Conservation (phyloP, 2,888 invertebrate species). For the Bimastos eiseni region DNA sequence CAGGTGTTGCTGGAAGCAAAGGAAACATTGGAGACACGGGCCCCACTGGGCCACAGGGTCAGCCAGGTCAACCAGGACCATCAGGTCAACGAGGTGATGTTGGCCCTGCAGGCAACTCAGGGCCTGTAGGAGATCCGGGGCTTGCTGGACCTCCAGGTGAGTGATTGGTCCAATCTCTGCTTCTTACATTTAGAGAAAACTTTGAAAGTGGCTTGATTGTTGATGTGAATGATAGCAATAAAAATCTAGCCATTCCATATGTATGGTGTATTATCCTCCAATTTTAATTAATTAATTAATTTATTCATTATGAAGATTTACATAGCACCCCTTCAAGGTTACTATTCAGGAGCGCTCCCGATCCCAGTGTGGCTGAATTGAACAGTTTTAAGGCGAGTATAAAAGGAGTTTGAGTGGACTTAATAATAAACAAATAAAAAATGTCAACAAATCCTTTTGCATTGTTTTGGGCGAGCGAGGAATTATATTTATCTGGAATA, state of each 20-base stretch:
- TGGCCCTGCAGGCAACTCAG: constrained; percentile 68
- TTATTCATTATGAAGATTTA: too few relatives aligned
- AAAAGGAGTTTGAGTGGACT: too few relatives aligned
- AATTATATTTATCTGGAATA: neutral
- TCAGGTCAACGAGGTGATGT: constrained; percentile 67
- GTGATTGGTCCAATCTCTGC: neutral
- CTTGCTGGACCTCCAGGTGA: constrained; percentile 28
- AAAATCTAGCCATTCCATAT: neutral
- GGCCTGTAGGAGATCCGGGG: constrained; percentile 66
- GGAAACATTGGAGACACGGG: constrained; percentile 37
- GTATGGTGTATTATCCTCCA: neutral
- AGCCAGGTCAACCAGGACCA: constrained; percentile 50
- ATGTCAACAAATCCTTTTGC: too few relatives aligned
- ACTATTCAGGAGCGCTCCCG: too few relatives aligned
- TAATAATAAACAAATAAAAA: too few relatives aligned
- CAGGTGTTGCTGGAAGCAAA: constrained; percentile 24
- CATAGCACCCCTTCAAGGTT: too few relatives aligned
- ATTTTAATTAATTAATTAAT: too few relatives aligned
- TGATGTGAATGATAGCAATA: neutral
- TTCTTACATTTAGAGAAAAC: neutral
- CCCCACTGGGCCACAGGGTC: constrained; percentile 37
- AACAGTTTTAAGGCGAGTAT: too few relatives aligned
- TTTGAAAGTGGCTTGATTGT: neutral
- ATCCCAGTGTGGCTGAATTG: too few relatives aligned
- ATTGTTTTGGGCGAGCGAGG: neutral